phyloP scores from a whole-genome alignment of 2,888 invertebrate species.

The Eupithecia subfuscata region DNA sequence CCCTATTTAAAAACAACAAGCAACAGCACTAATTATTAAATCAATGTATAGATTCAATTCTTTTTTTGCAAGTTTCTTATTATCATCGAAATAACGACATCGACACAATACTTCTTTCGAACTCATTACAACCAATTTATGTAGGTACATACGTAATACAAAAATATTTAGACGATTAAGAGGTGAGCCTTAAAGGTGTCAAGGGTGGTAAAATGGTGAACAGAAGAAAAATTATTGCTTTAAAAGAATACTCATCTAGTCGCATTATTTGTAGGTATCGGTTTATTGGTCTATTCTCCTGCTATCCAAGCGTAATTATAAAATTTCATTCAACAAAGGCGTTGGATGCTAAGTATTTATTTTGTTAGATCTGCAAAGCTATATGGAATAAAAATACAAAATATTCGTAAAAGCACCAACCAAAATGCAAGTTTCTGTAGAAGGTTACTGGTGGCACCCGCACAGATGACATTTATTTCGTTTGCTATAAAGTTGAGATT shows the following conservation, averaged over 20 bases:
- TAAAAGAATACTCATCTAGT: background rate
- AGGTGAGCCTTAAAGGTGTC: background rate
- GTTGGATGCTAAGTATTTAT: background rate
- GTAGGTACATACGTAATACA: background rate
- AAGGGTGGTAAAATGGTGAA: background rate
- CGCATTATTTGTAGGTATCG: background rate
- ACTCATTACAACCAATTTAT: background rate
- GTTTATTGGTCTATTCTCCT: background rate
- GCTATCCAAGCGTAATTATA: background rate
- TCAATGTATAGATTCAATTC: too few relatives aligned
- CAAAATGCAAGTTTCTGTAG: background rate
- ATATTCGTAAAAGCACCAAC: background rate
- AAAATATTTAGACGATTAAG: background rate
- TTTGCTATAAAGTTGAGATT: background rate
- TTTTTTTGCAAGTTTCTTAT: too few relatives aligned
- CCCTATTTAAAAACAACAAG: too few relatives aligned
- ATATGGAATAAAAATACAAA: background rate
- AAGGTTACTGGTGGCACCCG: slow-evolving; percentile 16
- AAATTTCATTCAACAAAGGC: background rate
- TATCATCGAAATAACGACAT: background rate
- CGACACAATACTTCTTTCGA: background rate
- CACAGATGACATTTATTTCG: slow-evolving; percentile 10
- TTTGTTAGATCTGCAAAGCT: background rate
- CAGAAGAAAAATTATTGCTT: background rate
- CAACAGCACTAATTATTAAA: too few relatives aligned